These are phyloP conservation scores for Pocota personata DNA, from an alignment of 2,888 invertebrate genomes.

Conservation along the genomic window DNA sequence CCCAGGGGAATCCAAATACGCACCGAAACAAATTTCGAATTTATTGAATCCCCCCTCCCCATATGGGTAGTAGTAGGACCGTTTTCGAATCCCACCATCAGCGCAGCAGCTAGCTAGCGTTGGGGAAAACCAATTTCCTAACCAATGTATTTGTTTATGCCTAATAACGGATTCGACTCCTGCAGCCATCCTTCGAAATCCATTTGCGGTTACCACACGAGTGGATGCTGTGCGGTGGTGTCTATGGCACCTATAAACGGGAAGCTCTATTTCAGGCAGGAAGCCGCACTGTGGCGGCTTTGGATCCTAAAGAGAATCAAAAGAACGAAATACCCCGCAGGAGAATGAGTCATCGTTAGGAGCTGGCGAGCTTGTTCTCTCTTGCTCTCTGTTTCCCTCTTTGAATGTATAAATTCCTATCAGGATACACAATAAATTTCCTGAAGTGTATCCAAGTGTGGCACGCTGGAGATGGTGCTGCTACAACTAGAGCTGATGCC, in stretches of 20 bases:
- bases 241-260: slow-evolving; percentile 65
- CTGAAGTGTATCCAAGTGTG: slow-evolving; percentile 65
- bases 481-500: not conserved
- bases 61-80: slow-evolving; percentile 13
- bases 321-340: slow-evolving; percentile 15
- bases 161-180: slow-evolving; percentile 71
- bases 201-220: slow-evolving; percentile 67
- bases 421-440: slow-evolving; percentile 68
- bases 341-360: slow-evolving; percentile 66
- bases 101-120: not conserved
- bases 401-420: slow-evolving; percentile 66
- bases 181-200: slow-evolving; percentile 58
- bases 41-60: slow-evolving; percentile 38
- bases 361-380: not conserved
- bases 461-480: slow-evolving; percentile 13
- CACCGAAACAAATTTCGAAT: slow-evolving; percentile 53
- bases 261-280: slow-evolving; percentile 55
- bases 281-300: slow-evolving; percentile 36
- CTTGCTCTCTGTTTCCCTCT: no score
- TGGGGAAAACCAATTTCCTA: slow-evolving; percentile 72
- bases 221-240: slow-evolving; percentile 59
- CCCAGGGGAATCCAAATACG: slow-evolving; percentile 13
- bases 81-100: slow-evolving; percentile 17
- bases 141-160: slow-evolving; percentile 74
- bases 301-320: not conserved